These are phyloP conservation scores for Deilephila porcellus DNA, from an alignment of 2,888 invertebrate species.

Conservation along the genomic window DNA sequence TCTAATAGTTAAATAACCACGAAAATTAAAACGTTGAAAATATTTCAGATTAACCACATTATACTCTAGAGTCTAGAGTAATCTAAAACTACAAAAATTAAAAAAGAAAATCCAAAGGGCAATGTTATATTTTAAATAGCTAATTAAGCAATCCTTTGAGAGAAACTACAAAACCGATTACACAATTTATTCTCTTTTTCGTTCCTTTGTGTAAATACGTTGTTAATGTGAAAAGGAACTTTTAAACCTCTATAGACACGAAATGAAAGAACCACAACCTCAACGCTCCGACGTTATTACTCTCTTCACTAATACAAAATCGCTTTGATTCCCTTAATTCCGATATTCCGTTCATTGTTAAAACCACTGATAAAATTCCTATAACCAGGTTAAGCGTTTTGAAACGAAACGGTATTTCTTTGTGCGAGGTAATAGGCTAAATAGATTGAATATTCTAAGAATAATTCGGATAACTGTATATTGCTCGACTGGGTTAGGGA, in stretches of 20 bases:
- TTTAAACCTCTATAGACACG: neutral
- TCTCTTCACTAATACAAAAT: slow-evolving; percentile 15
- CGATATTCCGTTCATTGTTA: slow-evolving; percentile 6
- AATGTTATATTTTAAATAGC: neutral
- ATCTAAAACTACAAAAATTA: neutral
- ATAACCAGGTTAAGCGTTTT: neutral
- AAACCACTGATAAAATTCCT: slow-evolving; percentile 19
- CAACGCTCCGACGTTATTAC: slow-evolving; percentile 8
- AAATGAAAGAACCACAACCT: slow-evolving; percentile 18
- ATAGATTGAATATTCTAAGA: neutral
- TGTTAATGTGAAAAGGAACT: neutral
- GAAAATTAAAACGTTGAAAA: too few relatives aligned
- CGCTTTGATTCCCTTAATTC: slow-evolving; percentile 26
- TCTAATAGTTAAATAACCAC: too few relatives aligned
- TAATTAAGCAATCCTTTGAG: neutral
- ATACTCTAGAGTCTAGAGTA: neutral
- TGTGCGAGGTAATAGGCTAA: neutral
- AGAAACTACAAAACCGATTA: neutral
- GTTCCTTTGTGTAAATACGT: neutral
- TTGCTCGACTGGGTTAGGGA: too few relatives aligned
- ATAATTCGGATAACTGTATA: too few relatives aligned
- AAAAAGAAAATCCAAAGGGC: neutral
- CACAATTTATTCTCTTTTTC: neutral
- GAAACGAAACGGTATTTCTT: neutral
- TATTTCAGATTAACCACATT: too few relatives aligned